Conservation (phyloP, 2,888 invertebrate genomes). For the Timema cristinae region DNA sequence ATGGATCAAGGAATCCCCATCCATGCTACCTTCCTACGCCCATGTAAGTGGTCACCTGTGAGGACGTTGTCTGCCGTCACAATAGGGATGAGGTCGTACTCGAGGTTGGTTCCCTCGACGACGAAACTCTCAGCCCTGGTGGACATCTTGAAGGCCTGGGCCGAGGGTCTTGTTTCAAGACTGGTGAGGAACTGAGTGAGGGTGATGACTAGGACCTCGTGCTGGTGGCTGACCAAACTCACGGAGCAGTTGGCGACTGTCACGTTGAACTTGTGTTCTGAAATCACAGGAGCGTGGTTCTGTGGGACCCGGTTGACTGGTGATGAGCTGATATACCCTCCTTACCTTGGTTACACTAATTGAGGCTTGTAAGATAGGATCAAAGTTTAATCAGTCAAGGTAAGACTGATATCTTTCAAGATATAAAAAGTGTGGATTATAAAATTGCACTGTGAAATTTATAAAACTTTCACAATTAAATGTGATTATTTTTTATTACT, state of each 20-base stretch:
- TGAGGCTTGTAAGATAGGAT: no score
- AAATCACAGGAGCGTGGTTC: conserved; percentile 36
- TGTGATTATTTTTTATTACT: no score
- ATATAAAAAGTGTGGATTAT: no score
- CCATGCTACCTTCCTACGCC: no score
- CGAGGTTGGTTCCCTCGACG: conserved; percentile 67
- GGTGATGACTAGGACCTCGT: conserved; percentile 67
- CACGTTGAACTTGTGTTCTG: conserved; percentile 72
- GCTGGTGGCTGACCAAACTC: conserved; percentile 61
- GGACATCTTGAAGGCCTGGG: conserved; percentile 64
- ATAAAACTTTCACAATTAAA: no score
- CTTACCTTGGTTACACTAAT: no score
- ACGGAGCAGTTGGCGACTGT: conserved; percentile 69
- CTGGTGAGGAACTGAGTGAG: conserved; percentile 68
- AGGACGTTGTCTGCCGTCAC: conserved; percentile 58
- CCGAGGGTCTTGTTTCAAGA: conserved; percentile 62
- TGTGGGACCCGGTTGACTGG: no score
- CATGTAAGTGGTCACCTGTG: conserved; percentile 39
- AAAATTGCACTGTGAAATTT: no score
- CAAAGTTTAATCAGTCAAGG: no score
- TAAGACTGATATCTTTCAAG: no score
- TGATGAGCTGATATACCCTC: no score
- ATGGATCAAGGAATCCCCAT: no score
- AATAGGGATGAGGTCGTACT: conserved; percentile 68
- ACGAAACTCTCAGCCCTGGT: conserved; percentile 70